A percentile compares a stretch with the other conserved stretches of the same genome.
These are phyloP conservation scores for Porites cylindrica DNA, from an alignment of 92 coral and sea anemone genomes.

Conservation along the genomic window DNA sequence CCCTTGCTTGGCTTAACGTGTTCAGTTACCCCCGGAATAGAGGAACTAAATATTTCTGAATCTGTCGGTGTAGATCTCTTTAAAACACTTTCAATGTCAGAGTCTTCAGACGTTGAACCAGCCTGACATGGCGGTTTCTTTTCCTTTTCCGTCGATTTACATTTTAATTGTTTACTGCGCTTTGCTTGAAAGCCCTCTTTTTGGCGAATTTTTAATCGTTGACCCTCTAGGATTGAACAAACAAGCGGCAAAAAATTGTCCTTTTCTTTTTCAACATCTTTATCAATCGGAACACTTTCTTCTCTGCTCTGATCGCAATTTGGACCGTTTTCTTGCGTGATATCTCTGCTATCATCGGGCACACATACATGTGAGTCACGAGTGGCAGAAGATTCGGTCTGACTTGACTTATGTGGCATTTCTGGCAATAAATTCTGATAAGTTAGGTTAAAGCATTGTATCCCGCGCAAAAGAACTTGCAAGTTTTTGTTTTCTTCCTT, in stretches of 20 bases:
- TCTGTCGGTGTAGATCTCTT: neutral
- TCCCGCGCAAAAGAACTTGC: slow-evolving; percentile 4
- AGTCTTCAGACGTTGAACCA: neutral
- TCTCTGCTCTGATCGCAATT: neutral
- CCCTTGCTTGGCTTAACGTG: slow-evolving; percentile 1
- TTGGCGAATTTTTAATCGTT: slow-evolving; percentile 17
- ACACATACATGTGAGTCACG: neutral
- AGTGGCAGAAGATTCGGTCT: neutral
- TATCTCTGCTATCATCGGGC: neutral
- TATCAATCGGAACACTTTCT: neutral
- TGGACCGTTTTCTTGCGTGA: neutral
- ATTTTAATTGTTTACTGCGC: neutral
- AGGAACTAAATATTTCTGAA: too few species aligned
- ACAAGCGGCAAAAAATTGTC: slow-evolving; percentile 8
- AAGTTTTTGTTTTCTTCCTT: neutral
- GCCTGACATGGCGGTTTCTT: slow-evolving; percentile 10
- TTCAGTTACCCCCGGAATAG: too few species aligned
- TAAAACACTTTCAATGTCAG: neutral
- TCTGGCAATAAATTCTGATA: neutral
- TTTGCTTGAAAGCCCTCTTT: neutral
- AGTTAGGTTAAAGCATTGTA: neutral
- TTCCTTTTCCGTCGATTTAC: neutral
- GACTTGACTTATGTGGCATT: neutral
- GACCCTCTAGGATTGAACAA: slow-evolving; percentile 24
- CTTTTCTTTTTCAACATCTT: neutral